Evolutionary conservation across 2,113 vertebrate genomes (phyloP).

Genomic region (cat (Felis catus)): F.catus_Fca126_mat1.0 CM031419.1:147168501-147169000

Average conservation of each 20-base stretch:
- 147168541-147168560: background rate
- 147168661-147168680: background rate
- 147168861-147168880: background rate
- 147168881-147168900: constrained; percentile 1
- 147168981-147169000: constrained; percentile 35
- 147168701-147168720: background rate
- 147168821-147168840: background rate
- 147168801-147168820: background rate
- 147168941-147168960: background rate
- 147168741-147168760: background rate
- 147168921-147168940: background rate
- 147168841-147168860: background rate
- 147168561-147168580: background rate
- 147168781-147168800: background rate
- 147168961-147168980: constrained; percentile 46
- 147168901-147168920: background rate
- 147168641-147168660: too few species aligned
- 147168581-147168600: background rate
- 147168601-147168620: background rate
- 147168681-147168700: background rate
- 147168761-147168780: constrained; percentile 16
- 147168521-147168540: background rate
- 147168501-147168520: background rate
- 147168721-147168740: background rate
- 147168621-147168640: background rate